Percentiles rank a stretch among this genome's conserved stretches.
These are phyloP conservation scores for Cancer borealis DNA, from an alignment of 2,888 invertebrate genomes.

Conservation along the genomic window DNA sequence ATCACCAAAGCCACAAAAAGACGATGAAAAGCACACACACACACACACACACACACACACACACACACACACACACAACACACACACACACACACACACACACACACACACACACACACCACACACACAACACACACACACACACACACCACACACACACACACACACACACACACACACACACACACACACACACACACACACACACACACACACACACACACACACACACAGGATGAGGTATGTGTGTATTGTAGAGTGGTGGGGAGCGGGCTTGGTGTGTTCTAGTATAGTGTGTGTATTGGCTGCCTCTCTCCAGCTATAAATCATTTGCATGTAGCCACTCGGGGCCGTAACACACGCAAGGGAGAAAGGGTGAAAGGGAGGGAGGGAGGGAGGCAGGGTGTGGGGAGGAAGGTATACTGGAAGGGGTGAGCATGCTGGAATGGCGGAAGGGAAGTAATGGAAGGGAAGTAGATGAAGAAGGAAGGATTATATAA, in stretches of 20 bases:
- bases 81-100: not conserved
- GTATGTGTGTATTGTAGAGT: not conserved
- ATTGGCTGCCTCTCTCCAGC: not conserved
- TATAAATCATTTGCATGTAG: conserved; percentile 36
- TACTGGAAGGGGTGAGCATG: not conserved
- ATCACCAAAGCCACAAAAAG: not conserved
- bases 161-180: conserved; percentile 4
- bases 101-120: conserved; percentile 38
- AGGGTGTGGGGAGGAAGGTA: not conserved
- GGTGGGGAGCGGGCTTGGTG: not conserved
- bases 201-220: conserved; percentile 13
- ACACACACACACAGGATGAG: not conserved
- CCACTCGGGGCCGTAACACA: not conserved
- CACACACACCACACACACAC: conserved; percentile 29
- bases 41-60: conserved; percentile 29
- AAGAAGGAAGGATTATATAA: not conserved
- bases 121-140: not conserved
- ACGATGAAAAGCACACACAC: not conserved
- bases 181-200: conserved; percentile 9
- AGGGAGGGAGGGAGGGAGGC: not conserved
- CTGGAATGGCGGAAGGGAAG: not conserved
- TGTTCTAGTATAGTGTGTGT: not conserved
- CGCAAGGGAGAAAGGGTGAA: not conserved
- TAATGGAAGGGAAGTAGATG: not conserved
- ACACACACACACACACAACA: conserved; percentile 1